Percentiles rank a stretch among this genome's conserved stretches.
phyloP scores from a whole-genome alignment of 2,888 invertebrate species.

The Caenorhabditis sp. region DNA sequence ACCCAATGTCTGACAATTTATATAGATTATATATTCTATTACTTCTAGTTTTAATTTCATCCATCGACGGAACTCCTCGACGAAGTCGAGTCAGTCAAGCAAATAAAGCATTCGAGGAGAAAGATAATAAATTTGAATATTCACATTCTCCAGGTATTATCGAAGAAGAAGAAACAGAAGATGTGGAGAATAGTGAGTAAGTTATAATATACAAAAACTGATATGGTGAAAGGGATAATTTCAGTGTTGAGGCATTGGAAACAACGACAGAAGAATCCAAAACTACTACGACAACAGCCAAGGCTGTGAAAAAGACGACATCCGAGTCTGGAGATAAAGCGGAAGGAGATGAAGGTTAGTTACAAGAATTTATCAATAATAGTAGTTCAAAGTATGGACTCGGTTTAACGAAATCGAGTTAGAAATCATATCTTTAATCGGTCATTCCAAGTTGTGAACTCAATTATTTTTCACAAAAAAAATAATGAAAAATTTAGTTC shows the following conservation, averaged over 20 bases:
- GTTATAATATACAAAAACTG: neutral
- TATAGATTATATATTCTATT: neutral
- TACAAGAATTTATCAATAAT: too few relatives aligned
- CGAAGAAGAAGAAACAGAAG: neutral
- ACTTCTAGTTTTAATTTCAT: neutral
- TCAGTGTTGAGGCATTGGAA: neutral
- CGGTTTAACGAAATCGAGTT: too few relatives aligned
- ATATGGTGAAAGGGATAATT: neutral
- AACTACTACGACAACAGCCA: constrained; percentile 9
- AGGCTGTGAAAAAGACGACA: constrained; percentile 3
- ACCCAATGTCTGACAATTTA: neutral
- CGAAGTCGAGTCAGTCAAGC: constrained; percentile 22
- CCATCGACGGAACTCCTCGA: neutral
- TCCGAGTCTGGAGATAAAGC: constrained; percentile 3
- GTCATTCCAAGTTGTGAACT: too few relatives aligned
- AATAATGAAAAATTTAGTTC: too few relatives aligned
- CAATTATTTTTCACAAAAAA: too few relatives aligned
- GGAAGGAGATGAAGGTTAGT: constrained; percentile 11
- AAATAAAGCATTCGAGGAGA: constrained; percentile 9
- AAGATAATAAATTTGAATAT: neutral
- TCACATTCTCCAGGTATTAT: neutral
- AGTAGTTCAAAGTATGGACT: too few relatives aligned
- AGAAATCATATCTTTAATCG: too few relatives aligned
- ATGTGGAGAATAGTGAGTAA: neutral
- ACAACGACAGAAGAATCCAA: constrained; percentile 1